These are phyloP conservation scores for Trachurus trachurus DNA, from an alignment of 2,797 vertebrate genomes.

Conservation along the genomic window DNA sequence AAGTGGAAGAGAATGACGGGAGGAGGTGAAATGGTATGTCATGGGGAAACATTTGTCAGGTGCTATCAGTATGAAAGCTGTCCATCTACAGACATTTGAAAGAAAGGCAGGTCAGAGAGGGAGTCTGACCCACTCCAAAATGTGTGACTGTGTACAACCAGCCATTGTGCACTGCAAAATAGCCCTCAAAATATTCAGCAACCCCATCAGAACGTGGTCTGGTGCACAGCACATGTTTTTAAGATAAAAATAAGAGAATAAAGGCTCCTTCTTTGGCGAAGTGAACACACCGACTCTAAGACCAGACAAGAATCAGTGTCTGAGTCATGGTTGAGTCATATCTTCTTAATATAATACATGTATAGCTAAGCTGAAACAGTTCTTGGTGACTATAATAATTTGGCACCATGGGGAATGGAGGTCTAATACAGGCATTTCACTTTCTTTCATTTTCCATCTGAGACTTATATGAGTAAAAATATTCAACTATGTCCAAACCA, in stretches of 20 bases:
- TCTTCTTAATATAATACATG: conserved; percentile 39
- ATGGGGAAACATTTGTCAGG: conserved; percentile 79
- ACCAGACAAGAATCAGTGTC: conserved; percentile 44
- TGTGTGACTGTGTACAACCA: conserved; percentile 15
- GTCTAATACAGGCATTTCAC: conserved; percentile 21
- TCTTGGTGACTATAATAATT: conserved; percentile 27
- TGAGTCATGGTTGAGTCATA: conserved; percentile 28
- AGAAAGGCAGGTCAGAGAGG: conserved; percentile 47
- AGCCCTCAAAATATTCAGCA: not conserved
- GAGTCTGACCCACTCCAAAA: conserved; percentile 27
- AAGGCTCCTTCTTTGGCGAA: conserved; percentile 40
- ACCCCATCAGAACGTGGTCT: conserved; percentile 11
- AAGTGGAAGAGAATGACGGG: conserved; percentile 89
- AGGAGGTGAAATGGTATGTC: conserved; percentile 79
- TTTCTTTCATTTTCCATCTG: not conserved
- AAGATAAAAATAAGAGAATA: conserved; percentile 60
- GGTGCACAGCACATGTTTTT: conserved; percentile 57
- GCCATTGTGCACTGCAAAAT: conserved; percentile 10
- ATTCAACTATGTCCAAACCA: not conserved
- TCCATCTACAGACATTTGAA: conserved; percentile 52
- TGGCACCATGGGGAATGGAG: conserved; percentile 16
- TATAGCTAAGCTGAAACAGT: conserved; percentile 39
- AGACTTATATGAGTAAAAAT: not conserved
- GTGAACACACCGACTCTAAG: conserved; percentile 42
- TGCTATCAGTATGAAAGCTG: conserved; percentile 76